Evolutionary conservation across 2,888 invertebrate genomes (phyloP).

Genomic region (Selenia dentaria): DNA sequence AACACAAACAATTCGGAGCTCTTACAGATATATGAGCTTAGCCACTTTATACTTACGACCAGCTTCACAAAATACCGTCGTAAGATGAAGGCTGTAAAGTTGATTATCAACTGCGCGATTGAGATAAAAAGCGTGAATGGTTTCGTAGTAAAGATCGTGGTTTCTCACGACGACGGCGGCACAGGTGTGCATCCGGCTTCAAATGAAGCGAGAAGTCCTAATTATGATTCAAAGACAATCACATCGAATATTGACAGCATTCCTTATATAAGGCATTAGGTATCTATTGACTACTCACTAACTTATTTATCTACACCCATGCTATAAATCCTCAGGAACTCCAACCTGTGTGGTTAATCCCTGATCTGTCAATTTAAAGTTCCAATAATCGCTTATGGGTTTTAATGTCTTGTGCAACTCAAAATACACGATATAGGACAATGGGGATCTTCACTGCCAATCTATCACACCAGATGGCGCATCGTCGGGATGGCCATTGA

Average conservation of each 20-base stretch:
- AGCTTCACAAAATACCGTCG: conserved; percentile 19
- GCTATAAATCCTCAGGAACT: no score
- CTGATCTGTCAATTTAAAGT: no score
- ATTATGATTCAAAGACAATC: conserved; percentile 59
- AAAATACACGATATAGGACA: no score
- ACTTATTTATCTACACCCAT: no score
- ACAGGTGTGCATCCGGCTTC: conserved; percentile 83
- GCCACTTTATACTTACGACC: conserved; percentile 31
- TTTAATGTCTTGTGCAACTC: no score
- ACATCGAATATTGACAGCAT: conserved; percentile 29
- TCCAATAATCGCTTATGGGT: no score
- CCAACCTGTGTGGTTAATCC: no score
- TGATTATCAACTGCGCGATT: conserved; percentile 21
- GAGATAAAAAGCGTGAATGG: conserved; percentile 36
- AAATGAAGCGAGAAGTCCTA: conserved; percentile 62
- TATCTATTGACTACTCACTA: no score
- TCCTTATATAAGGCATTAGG: no score
- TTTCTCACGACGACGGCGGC: conserved; percentile 64
- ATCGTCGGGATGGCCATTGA: no score
- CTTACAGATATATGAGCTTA: conserved; percentile 55
- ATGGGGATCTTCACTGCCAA: no score
- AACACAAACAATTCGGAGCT: conserved; percentile 67
- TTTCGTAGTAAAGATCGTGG: conserved; percentile 55
- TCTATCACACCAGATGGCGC: no score
- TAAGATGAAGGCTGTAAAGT: conserved; percentile 25